Percentiles rank a stretch among this genome's conserved stretches.
phyloP scores from a whole-genome alignment of 2,797 vertebrate genomes.

The Jordanella pulchra region DNA sequence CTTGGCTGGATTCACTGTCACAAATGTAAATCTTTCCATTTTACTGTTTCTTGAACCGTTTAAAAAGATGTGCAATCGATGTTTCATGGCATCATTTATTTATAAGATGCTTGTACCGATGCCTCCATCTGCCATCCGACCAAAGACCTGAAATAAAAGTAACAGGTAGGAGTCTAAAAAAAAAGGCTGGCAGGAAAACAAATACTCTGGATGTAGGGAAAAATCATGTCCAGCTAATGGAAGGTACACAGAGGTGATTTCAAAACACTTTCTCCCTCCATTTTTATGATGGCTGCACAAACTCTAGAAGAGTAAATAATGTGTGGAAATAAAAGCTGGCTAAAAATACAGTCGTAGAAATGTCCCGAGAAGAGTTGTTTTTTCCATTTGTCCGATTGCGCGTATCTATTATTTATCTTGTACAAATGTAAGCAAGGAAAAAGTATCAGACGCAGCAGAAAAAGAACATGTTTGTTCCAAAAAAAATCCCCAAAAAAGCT shows the following conservation, averaged over 20 bases:
- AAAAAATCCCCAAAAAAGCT: constrained; percentile 26
- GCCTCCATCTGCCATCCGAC: constrained; percentile 56
- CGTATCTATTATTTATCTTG: constrained; percentile 70
- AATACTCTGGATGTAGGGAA: constrained; percentile 36
- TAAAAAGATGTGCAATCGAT: constrained; percentile 66
- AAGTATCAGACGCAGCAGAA: constrained; percentile 37
- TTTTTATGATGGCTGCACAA: constrained; percentile 60
- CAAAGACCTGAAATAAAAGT: constrained; percentile 56
- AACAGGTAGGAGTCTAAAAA: constrained; percentile 61
- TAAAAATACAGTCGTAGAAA: constrained; percentile 75
- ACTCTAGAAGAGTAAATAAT: constrained; percentile 57
- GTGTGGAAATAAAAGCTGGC: constrained; percentile 61
- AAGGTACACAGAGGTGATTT: constrained; percentile 52
- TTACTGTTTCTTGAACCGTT: constrained; percentile 66
- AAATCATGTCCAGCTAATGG: constrained; percentile 33
- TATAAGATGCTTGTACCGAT: constrained; percentile 61
- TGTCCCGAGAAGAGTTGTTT: constrained; percentile 56
- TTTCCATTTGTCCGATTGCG: constrained; percentile 72
- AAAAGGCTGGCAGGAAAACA: constrained; percentile 26
- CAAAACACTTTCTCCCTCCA: constrained; percentile 38
- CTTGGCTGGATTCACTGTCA: constrained; percentile 36
- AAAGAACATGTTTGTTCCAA: constrained; percentile 27
- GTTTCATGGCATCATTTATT: constrained; percentile 73
- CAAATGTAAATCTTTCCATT: constrained; percentile 58
- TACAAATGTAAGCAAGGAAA: constrained; percentile 43